Conservation (phyloP, 2,113 vertebrate species). For the Pandion haliaetus region DNA sequence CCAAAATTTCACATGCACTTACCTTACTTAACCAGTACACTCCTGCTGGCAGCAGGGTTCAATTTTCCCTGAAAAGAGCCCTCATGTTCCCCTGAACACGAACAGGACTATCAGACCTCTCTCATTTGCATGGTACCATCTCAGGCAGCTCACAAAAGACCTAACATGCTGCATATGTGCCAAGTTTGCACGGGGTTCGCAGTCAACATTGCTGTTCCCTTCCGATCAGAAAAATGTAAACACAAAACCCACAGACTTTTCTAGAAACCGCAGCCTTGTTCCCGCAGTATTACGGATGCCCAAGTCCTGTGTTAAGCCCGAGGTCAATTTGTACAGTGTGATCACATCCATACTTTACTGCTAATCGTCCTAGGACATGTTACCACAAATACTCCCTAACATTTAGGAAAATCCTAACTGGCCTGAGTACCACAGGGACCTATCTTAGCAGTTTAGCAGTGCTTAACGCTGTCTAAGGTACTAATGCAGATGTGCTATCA, state of each 20-base stretch:
- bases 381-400: background rate
- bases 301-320: background rate
- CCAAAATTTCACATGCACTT: background rate
- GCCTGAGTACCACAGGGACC: background rate
- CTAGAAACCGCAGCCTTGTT: background rate
- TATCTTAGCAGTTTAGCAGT: background rate
- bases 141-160: background rate
- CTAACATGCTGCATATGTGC: rapidly evolving
- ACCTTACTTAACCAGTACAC: background rate
- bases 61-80: background rate
- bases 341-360: background rate
- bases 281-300: rapidly evolving
- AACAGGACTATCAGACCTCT: background rate
- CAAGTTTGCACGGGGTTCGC: background rate
- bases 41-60: background rate
- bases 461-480: background rate
- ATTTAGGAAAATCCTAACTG: background rate
- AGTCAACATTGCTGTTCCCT: background rate
- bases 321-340: background rate
- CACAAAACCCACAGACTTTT: background rate
- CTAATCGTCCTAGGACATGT: background rate
- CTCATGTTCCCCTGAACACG: background rate
- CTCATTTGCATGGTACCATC: background rate
- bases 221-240: background rate
- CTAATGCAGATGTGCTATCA: background rate